Evolutionary conservation across 2,113 vertebrate genomes (phyloP).

Genomic region (Cricetomys ansorgei): DNA sequence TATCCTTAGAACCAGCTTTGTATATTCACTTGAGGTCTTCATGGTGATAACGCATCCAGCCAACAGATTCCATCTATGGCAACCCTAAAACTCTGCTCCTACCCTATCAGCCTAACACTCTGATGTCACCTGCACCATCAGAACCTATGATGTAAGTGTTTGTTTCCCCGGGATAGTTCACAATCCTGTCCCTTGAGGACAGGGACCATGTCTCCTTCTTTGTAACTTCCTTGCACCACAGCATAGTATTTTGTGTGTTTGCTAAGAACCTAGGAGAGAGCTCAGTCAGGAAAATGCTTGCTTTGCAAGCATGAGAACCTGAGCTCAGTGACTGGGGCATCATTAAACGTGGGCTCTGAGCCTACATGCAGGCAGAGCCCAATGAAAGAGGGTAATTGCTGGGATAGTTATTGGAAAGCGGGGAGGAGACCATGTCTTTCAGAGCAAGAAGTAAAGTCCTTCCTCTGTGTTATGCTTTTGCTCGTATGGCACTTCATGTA

Average conservation of each 20-base stretch:
- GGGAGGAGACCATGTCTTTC: neutral
- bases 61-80: neutral
- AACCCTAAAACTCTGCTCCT: neutral
- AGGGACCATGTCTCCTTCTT: neutral
- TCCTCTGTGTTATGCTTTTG: neutral
- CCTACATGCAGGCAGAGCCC: neutral
- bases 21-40: neutral
- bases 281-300: neutral
- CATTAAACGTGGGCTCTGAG: neutral
- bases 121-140: neutral
- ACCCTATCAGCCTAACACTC: no score
- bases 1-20: neutral
- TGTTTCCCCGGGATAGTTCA: neutral
- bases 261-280: neutral
- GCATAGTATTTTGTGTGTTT: neutral
- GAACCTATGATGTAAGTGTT: neutral
- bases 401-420: neutral
- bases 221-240: neutral
- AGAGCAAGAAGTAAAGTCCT: neutral
- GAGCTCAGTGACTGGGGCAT: no score
- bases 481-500: neutral
- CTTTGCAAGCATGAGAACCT: no score
- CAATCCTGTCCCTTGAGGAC: neutral
- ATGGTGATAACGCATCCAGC: neutral
- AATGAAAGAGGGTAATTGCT: neutral